These are phyloP conservation scores for Rattus norvegicus DNA, from an alignment of 2,113 vertebrate species.

Conservation along the genomic window DNA sequence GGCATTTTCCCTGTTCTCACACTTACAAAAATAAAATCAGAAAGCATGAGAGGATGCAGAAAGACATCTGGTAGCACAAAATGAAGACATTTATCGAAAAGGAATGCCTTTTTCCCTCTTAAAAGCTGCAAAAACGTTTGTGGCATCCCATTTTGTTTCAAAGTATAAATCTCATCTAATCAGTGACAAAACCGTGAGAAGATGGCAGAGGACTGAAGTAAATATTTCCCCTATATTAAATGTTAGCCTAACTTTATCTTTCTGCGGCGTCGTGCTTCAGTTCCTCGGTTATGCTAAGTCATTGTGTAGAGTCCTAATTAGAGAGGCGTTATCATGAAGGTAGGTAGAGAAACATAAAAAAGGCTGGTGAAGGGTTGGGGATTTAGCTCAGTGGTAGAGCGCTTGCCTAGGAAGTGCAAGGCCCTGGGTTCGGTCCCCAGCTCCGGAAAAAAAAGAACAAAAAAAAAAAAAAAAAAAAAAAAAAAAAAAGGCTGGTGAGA, in stretches of 20 bases:
- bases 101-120: conserved; percentile 54
- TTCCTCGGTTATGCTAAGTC: conserved; percentile 26
- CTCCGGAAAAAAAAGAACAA: too few relatives aligned
- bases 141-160: conserved; percentile 42
- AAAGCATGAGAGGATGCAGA: conserved; percentile 68
- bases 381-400: too few relatives aligned
- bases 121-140: conserved; percentile 55
- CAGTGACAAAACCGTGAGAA: background rate
- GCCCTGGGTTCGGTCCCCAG: too few relatives aligned
- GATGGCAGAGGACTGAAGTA: background rate
- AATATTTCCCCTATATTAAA: conserved; percentile 2
- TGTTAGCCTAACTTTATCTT: background rate
- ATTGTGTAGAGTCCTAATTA: background rate
- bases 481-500: background rate
- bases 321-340: background rate
- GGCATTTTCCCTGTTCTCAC: conserved; percentile 76
- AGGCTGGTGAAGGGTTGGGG: too few relatives aligned
- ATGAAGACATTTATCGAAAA: conserved; percentile 74
- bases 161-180: conserved; percentile 35
- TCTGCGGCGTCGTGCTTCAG: background rate
- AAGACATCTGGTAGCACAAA: conserved; percentile 75
- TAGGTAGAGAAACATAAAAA: background rate
- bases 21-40: conserved; percentile 77
- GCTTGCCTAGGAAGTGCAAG: too few relatives aligned
- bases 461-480: too few relatives aligned